phyloP scores from a whole-genome alignment of 1,140 invertebrate genomes.

The Drosophila pseudoananassae region DNA sequence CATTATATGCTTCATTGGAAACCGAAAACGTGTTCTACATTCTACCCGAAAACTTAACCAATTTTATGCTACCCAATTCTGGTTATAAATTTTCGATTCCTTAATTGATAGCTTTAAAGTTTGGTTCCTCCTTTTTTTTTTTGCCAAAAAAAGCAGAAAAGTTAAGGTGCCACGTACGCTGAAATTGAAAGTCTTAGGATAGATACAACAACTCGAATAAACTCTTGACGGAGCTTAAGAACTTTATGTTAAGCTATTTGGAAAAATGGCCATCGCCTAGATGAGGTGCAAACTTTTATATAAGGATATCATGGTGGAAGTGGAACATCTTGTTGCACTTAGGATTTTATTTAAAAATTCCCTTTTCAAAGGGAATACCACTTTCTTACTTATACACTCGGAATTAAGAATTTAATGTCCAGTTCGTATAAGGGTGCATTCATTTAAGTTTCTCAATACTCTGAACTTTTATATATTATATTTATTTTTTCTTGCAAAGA shows the following conservation, averaged over 20 bases:
- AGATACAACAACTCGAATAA: conserved; percentile 20
- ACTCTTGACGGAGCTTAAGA: neutral
- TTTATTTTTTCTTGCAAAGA: conserved; percentile 29
- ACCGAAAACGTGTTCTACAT: neutral
- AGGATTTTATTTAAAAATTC: neutral
- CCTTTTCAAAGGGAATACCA: neutral
- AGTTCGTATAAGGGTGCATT: conserved; percentile 20
- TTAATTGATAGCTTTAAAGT: conserved; percentile 23
- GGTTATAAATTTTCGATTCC: neutral
- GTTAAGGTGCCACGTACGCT: conserved; percentile 23
- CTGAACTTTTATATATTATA: conserved; percentile 33
- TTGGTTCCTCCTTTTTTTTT: neutral
- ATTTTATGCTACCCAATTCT: conserved; percentile 19
- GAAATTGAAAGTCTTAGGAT: conserved; percentile 24
- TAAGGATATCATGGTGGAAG: neutral
- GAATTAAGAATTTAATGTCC: too few relatives aligned
- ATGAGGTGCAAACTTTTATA: conserved; percentile 1
- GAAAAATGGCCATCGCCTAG: neutral
- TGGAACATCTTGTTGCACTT: neutral
- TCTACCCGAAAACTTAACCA: conserved; percentile 26
- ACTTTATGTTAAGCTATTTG: conserved; percentile 6
- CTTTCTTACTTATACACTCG: too few relatives aligned
- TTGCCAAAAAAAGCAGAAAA: conserved; percentile 2
- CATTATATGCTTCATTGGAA: conserved; percentile 19
- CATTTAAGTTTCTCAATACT: conserved; percentile 26